Evolutionary conservation across 2,113 vertebrate species (phyloP).

Genomic region (Thalassoma bifasciatum): DNA sequence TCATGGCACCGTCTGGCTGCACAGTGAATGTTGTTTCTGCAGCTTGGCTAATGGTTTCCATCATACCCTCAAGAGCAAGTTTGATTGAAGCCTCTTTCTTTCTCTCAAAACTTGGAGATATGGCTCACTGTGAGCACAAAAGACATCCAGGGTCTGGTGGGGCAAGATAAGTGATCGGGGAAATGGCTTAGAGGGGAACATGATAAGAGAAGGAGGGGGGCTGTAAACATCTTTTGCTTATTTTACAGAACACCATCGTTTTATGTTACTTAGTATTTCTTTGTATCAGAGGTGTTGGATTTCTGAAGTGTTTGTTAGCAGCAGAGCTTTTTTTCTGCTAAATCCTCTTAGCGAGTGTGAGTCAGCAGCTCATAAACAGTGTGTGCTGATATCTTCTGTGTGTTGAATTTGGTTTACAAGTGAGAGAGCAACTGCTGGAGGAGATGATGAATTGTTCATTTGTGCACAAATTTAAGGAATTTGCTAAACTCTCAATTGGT

Average conservation of each 20-base stretch:
- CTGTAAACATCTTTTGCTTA: constrained; percentile 25
- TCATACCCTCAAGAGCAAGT: constrained; percentile 41
- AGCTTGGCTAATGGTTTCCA: constrained; percentile 42
- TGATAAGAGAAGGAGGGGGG: constrained; percentile 21
- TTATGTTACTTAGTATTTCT: constrained; percentile 15
- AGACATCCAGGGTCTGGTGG: constrained; percentile 44
- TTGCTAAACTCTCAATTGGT: neutral
- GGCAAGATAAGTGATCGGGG: constrained; percentile 61
- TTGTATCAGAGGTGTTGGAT: constrained; percentile 31
- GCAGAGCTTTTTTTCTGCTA: constrained; percentile 6
- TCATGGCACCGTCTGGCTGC: constrained; percentile 15
- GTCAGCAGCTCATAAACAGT: constrained; percentile 41
- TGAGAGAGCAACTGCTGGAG: constrained; percentile 26
- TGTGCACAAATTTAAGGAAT: constrained; percentile 24
- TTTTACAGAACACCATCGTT: constrained; percentile 27
- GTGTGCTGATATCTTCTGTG: constrained; percentile 36
- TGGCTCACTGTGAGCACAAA: constrained; percentile 45
- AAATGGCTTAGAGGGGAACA: constrained; percentile 49
- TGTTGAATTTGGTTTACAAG: constrained; percentile 32
- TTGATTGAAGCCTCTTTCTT: constrained; percentile 49
- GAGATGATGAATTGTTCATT: constrained; percentile 31
- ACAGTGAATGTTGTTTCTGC: constrained; percentile 42
- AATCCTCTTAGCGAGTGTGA: constrained; percentile 41
- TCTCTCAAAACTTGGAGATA: constrained; percentile 31
- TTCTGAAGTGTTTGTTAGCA: constrained; percentile 27